A percentile compares a stretch with the other conserved stretches of the same genome.
Evolutionary conservation across 2,797 vertebrate species (phyloP).

Genomic region (Euthynnus affinis): DNA sequence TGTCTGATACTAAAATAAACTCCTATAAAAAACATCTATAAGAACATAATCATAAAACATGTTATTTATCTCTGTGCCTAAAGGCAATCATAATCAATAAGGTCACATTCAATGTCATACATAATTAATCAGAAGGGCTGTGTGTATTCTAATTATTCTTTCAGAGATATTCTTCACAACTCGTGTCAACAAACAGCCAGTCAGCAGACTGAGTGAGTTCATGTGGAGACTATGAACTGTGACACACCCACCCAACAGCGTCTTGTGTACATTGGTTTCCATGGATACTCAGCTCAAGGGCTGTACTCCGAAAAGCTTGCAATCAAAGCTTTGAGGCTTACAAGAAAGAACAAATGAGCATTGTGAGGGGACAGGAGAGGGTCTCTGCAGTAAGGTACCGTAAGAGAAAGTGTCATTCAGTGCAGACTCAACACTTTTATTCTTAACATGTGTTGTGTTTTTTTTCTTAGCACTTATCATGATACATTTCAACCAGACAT

Average conservation of each 20-base stretch:
- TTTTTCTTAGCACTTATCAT: not conserved
- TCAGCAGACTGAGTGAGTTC: slow-evolving; percentile 60
- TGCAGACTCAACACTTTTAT: slow-evolving; percentile 1
- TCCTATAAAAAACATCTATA: not conserved
- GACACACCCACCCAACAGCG: slow-evolving; percentile 60
- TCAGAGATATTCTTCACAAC: slow-evolving; percentile 46
- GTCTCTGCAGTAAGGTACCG: slow-evolving; percentile 53
- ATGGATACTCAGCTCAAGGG: slow-evolving; percentile 76
- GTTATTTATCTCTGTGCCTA: not conserved
- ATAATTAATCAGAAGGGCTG: slow-evolving; percentile 21
- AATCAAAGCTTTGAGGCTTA: slow-evolving; percentile 62
- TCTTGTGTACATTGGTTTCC: slow-evolving; percentile 76
- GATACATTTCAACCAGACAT: not conserved
- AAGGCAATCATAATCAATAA: not conserved
- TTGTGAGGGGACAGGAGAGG: slow-evolving; percentile 36
- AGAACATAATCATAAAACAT: not conserved
- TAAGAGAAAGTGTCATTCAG: slow-evolving; percentile 16
- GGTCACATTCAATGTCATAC: slow-evolving; percentile 1
- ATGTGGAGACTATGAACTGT: slow-evolving; percentile 70
- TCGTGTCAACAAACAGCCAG: slow-evolving; percentile 52
- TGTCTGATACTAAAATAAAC: slow-evolving; percentile 10
- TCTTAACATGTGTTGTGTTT: not conserved
- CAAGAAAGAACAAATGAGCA: slow-evolving; percentile 33
- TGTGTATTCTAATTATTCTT: slow-evolving; percentile 24
- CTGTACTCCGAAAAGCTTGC: slow-evolving; percentile 59